Conservation (phyloP, 2,888 invertebrate genomes). For the Cerceris ruficornis region DNA sequence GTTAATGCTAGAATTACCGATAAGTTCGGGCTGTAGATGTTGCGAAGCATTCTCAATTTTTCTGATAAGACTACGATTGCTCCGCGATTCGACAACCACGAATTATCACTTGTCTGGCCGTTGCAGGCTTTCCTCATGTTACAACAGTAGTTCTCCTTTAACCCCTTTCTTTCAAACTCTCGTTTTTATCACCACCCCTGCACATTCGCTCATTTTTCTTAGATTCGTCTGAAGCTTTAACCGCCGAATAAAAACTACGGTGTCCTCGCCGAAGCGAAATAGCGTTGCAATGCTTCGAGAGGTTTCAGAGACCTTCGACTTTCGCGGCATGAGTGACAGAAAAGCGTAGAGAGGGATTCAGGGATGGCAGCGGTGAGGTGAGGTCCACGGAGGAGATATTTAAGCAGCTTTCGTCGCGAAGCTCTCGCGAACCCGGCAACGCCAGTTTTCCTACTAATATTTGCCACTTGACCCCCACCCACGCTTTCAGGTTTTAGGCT, state of each 20-base stretch:
- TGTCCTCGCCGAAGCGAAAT: slow-evolving; percentile 68
- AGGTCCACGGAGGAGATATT: slow-evolving; percentile 66
- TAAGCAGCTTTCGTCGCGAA: slow-evolving; percentile 81
- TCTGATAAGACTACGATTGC: too few species aligned
- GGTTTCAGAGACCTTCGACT: slow-evolving; percentile 58
- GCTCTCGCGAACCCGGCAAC: slow-evolving; percentile 72
- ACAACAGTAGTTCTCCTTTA: too few species aligned
- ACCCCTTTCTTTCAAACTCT: too few species aligned
- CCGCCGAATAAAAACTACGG: slow-evolving; percentile 66
- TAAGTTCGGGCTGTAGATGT: too few species aligned
- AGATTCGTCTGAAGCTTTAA: slow-evolving; percentile 72
- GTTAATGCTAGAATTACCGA: too few species aligned
- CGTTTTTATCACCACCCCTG: too few species aligned
- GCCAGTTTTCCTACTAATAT: slow-evolving; percentile 81
- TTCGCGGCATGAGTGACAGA: slow-evolving; percentile 46
- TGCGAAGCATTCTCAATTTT: too few species aligned
- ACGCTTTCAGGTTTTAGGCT: slow-evolving; percentile 53
- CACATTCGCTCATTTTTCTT: slow-evolving; percentile 3
- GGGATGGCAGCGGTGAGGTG: slow-evolving; percentile 52
- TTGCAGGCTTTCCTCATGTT: too few species aligned
- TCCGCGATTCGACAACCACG: too few species aligned
- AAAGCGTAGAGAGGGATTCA: slow-evolving; percentile 45
- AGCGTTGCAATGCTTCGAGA: slow-evolving; percentile 68
- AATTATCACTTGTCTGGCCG: too few species aligned
- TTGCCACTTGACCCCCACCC: slow-evolving; percentile 79